Conservation (phyloP, 2,888 invertebrate genomes). For the Leptinotarsa juncta region DNA sequence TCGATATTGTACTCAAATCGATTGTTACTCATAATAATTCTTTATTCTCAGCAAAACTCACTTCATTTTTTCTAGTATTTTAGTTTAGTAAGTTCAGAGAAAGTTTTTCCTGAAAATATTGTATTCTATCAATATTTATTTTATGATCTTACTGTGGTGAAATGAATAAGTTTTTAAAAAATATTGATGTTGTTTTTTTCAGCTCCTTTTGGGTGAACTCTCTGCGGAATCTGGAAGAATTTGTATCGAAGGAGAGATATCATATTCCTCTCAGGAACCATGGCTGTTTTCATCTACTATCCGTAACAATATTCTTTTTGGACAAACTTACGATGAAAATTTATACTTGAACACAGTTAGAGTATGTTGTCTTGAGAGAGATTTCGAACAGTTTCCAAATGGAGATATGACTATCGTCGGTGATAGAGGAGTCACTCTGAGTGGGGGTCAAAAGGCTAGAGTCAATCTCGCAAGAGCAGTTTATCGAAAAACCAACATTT, state of each 20-base stretch:
- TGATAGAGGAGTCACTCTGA: conserved; percentile 74
- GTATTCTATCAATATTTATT: too few relatives aligned
- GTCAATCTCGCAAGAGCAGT: conserved; percentile 75
- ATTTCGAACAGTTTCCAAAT: conserved; percentile 28
- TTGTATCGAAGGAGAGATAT: conserved; percentile 74
- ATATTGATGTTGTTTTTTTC: not conserved
- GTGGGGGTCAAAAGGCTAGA: conserved; percentile 37
- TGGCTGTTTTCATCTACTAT: conserved; percentile 88
- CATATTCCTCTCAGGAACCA: conserved; percentile 86
- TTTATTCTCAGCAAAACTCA: too few relatives aligned
- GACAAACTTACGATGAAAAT: conserved; percentile 65
- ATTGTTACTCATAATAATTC: too few relatives aligned
- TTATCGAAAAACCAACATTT: conserved; percentile 85
- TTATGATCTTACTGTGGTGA: too few relatives aligned
- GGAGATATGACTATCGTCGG: conserved; percentile 67
- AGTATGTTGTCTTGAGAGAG: conserved; percentile 20
- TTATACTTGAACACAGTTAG: conserved; percentile 16
- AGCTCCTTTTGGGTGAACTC: conserved; percentile 59
- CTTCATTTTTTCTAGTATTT: too few relatives aligned
- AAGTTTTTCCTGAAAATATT: too few relatives aligned
- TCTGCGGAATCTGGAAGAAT: conserved; percentile 68
- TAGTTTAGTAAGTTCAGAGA: too few relatives aligned
- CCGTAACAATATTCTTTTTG: conserved; percentile 87
- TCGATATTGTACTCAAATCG: too few relatives aligned
- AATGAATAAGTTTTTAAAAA: too few relatives aligned